Evolutionary conservation across 2,888 invertebrate genomes (phyloP).

Genomic region (Eumacrocentrus americanus): DNA sequence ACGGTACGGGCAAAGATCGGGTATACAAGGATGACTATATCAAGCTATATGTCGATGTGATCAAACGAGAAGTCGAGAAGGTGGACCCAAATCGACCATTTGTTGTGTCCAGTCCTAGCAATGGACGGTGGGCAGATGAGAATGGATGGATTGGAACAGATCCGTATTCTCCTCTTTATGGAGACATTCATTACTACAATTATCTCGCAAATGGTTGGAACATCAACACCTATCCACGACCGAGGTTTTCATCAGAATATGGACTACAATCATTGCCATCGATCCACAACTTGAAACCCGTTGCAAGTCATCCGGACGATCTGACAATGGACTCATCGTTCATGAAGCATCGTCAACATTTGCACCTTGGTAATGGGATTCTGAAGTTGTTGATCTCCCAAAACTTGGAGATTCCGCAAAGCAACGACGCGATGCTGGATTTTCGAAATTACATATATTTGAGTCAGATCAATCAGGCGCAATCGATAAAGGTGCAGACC

Average conservation of each 20-base stretch:
- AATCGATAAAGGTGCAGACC: slow-evolving; percentile 83
- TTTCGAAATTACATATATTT: slow-evolving; percentile 78
- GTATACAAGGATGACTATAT: slow-evolving; percentile 79
- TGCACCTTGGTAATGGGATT: slow-evolving; percentile 72
- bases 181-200: slow-evolving; percentile 93
- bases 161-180: slow-evolving; percentile 81
- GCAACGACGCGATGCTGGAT: slow-evolving; percentile 64
- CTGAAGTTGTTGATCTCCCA: slow-evolving; percentile 68
- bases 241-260: slow-evolving; percentile 94
- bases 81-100: slow-evolving; percentile 73
- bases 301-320: slow-evolving; percentile 64
- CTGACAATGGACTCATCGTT: slow-evolving; percentile 67
- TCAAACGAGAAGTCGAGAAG: slow-evolving; percentile 69
- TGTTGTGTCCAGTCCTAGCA: slow-evolving; percentile 90
- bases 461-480: slow-evolving; percentile 89
- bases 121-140: slow-evolving; percentile 74
- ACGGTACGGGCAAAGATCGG: slow-evolving; percentile 62
- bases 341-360: slow-evolving; percentile 85
- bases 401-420: slow-evolving; percentile 69
- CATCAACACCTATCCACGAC: slow-evolving; percentile 74
- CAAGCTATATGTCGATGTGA: slow-evolving; percentile 79
- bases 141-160: slow-evolving; percentile 80
- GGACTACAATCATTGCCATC: slow-evolving; percentile 92
- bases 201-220: slow-evolving; percentile 84
- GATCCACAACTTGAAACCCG: slow-evolving; percentile 69